Evolutionary conservation across 2,113 vertebrate genomes (phyloP).

Genomic region (Hoplias malabaricus): DNA sequence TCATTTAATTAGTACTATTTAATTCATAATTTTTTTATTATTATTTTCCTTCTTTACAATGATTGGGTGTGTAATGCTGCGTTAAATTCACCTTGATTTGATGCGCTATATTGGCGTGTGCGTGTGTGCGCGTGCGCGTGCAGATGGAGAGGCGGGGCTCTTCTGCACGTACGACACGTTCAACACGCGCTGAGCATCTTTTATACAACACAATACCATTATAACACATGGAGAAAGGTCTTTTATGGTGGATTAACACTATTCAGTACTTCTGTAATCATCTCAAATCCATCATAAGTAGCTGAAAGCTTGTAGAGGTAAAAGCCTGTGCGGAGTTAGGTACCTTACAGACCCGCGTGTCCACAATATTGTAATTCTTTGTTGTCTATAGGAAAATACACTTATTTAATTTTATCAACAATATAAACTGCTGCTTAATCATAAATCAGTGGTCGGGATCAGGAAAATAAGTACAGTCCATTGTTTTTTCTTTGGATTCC

Average conservation of each 20-base stretch:
- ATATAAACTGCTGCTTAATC: no score
- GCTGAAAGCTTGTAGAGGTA: no score
- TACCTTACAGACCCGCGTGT: no score
- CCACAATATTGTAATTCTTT: no score
- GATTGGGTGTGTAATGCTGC: neutral
- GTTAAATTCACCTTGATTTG: neutral
- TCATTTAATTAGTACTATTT: neutral
- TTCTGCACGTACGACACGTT: conserved; percentile 9
- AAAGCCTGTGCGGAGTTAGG: no score
- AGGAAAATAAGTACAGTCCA: no score
- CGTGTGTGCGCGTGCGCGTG: neutral
- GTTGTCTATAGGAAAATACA: no score
- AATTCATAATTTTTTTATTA: neutral
- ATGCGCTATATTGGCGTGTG: neutral
- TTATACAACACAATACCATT: neutral
- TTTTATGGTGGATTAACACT: neutral
- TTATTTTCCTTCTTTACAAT: neutral
- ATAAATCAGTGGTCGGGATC: no score
- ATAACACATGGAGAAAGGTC: neutral
- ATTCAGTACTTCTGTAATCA: no score
- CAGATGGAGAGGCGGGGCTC: neutral
- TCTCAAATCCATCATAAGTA: no score
- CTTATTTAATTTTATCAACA: no score
- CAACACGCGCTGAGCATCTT: neutral
- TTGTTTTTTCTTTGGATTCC: no score